Base-by-base conservation (phyloP, 2,888 invertebrate species). In the Drosophila mettleri region DNA sequence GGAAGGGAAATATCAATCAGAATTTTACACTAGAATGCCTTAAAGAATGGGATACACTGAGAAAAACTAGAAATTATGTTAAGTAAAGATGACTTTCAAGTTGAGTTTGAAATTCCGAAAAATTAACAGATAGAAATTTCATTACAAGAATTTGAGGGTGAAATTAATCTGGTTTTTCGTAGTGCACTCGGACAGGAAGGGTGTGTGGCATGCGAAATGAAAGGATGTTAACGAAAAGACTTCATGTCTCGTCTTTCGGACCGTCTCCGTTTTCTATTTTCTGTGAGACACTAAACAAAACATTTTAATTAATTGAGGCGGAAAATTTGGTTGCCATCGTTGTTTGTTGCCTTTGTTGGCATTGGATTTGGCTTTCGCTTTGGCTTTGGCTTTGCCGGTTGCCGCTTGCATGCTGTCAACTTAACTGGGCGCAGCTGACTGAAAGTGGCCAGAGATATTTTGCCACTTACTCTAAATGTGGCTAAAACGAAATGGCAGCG, bases 241-340 rank as follows among this genome's bases (percentile, higher is more conserved):
- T 52, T 31, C 55, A 60, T 16, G 52, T 57, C 78, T 59, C 75
- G 27, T 54, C 46, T 27, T 60, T 31, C 22, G 24, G 20, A 1
- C 8, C 20, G 2, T 31, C 24, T 48, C 20, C 52, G 14, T 24
- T 22, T 24, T 16, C 27, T 9, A 22, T 36, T 48, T 33, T 43
- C 10, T 33, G 8, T 39, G 10, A 31, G 39, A 45, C 71, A 63
- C 81, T 81, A 74, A 82, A 82, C 82, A 87, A 82, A 85, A 79
- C 86, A 82, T 85, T 85, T 82, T 82, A 87, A 82, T 82, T 82
- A 87, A 82, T 87, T 87, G 81, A 85, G 69, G 76, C 86, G 69
- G 58, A 81, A 81, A 78, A 85, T 81, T 61, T 61, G 63, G 62
- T 57, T 48, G 62, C 34, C 27, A 8, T 41, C 68, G 53, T 45